Evolutionary conservation across 1,140 invertebrate genomes (phyloP), one percentile per base, ranked within the genome.

Genomic region (Hetaerina americana): DNA sequence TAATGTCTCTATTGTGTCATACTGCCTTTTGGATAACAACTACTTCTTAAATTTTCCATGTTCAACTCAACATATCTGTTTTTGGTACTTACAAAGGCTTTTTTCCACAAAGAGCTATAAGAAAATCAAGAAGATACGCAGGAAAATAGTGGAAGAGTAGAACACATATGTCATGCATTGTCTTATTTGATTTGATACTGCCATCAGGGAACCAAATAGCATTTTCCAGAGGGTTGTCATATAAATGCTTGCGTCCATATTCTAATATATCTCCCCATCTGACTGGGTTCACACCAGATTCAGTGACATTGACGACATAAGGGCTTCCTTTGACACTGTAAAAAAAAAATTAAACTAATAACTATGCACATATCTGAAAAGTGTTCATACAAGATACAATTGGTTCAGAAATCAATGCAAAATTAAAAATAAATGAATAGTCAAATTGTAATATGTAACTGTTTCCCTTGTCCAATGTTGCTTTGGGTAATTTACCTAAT

Each of bases 181-280:
- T 76, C 76, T 87, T 87, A 66, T 84, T 89, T 6, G 84, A 84
- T 74, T 92, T 94, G 27, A 92, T 84, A 5, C 85, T 86, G 15
- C 91, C 91, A 24, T 87, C 87, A 0, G 92, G 92, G 82, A 92
- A 93, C 92, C 92, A 94, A 0, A 93, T 78, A 5, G 87, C 86
- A 5, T 89, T 82, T 72, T 87, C 88, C 76, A 82, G 75, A 28
- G 80, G 80, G 72, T 81, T 81, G 40, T 74, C 77, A 5, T 76
- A 72, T 29, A 81, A 72, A 3, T 82, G 79, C 70, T 79, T 80
- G 75, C 82, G 84, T 71, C 91, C 91, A 28, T 85, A 82, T 67
- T 88, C 85, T 5, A 93, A 79, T 49, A 92, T 87, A 72, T 89
- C 85, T 29, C 91, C 90, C 95, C 95, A 97, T 0, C 86, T 87